Evolutionary conservation across 2,797 vertebrate species (phyloP).

Genomic region (Austrolebias charrua): DNA sequence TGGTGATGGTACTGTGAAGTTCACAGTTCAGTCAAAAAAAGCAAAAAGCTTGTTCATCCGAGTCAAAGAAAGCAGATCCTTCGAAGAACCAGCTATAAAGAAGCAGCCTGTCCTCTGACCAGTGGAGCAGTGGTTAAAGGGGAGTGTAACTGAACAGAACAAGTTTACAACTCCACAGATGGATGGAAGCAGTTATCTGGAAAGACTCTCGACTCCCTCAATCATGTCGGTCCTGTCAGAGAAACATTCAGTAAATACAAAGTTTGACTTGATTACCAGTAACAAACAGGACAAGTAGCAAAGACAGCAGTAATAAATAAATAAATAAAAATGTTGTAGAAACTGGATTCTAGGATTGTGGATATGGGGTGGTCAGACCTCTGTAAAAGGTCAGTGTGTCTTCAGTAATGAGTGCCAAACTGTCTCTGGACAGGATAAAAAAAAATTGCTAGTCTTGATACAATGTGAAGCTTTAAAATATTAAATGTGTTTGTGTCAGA

Average conservation of each 20-base stretch:
- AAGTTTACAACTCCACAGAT: slow-evolving; percentile 4
- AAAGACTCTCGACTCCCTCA: neutral
- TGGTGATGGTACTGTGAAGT: slow-evolving; percentile 14
- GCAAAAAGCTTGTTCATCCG: slow-evolving; percentile 59
- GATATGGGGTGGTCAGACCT: neutral
- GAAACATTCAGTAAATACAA: slow-evolving; percentile 9
- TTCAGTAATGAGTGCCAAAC: too few relatives aligned
- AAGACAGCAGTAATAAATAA: too few relatives aligned
- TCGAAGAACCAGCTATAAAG: slow-evolving; percentile 83
- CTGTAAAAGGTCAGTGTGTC: too few relatives aligned
- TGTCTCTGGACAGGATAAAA: too few relatives aligned
- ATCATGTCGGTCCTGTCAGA: slow-evolving; percentile 13
- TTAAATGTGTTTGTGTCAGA: too few relatives aligned
- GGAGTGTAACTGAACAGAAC: slow-evolving; percentile 45
- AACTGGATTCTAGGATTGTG: too few relatives aligned
- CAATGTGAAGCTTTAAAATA: too few relatives aligned
- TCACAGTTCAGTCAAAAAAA: slow-evolving; percentile 33
- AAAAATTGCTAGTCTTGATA: too few relatives aligned
- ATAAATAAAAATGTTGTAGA: neutral
- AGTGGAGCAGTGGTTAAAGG: slow-evolving; percentile 69
- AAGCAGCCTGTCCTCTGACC: slow-evolving; percentile 74
- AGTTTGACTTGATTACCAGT: neutral
- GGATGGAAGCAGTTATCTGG: slow-evolving; percentile 23
- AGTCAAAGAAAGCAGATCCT: slow-evolving; percentile 72
- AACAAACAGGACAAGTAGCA: neutral